Conservation (phyloP, 2,113 vertebrate genomes). For the Xenopus tropicalis region UCB_Xtro_10.0 CM004445.2:62180501-62181000, state of each 20-base stretch:
- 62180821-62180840: constrained; percentile 49
- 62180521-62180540: too few relatives aligned
- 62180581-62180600: not conserved
- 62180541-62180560: too few relatives aligned
- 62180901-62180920: constrained; percentile 34
- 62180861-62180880: constrained; percentile 31
- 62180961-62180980: constrained; percentile 31
- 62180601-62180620: too few relatives aligned
- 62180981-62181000: constrained; percentile 24
- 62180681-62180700: not conserved
- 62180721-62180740: not conserved
- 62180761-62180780: constrained; percentile 20
- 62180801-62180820: constrained; percentile 45
- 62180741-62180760: constrained; percentile 3
- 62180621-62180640: not conserved
- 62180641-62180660: not conserved
- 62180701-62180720: not conserved
- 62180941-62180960: constrained; percentile 14
- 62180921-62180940: constrained; percentile 17
- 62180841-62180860: constrained; percentile 41
- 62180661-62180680: not conserved
- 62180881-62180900: constrained; percentile 39
- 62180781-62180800: constrained; percentile 27
- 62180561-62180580: not conserved
- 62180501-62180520: too few relatives aligned